phyloP scores from a whole-genome alignment of 2,888 invertebrate species.

The Cantharis rufa region DNA sequence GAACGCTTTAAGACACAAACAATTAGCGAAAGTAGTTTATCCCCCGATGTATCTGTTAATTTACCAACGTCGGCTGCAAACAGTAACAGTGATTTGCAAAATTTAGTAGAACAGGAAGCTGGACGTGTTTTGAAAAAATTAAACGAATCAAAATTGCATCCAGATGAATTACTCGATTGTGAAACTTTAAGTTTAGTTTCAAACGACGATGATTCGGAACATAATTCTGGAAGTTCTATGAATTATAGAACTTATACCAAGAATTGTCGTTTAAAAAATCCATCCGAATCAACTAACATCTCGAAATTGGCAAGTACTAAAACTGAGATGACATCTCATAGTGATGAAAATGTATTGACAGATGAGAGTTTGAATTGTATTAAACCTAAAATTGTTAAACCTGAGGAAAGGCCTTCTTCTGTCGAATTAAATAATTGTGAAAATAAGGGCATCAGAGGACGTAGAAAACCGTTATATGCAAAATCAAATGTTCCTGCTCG shows the following conservation, averaged over 20 bases:
- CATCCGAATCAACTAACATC: neutral
- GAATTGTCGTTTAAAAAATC: constrained; percentile 50
- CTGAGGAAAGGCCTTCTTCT: constrained; percentile 53
- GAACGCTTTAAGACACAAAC: constrained; percentile 78
- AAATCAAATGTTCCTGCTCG: constrained; percentile 39
- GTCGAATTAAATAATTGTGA: constrained; percentile 34
- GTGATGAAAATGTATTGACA: constrained; percentile 53
- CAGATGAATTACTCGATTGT: constrained; percentile 59
- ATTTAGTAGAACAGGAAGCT: constrained; percentile 61
- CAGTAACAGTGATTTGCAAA: constrained; percentile 37
- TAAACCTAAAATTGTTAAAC: constrained; percentile 67
- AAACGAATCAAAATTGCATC: constrained; percentile 57
- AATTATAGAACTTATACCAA: constrained; percentile 63
- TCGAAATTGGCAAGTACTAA: neutral
- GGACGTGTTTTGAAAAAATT: constrained; percentile 61
- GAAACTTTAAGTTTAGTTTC: constrained; percentile 72
- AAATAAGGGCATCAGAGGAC: constrained; percentile 59
- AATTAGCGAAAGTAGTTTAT: constrained; percentile 60
- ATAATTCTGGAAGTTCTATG: constrained; percentile 62
- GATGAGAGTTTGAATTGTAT: constrained; percentile 39
- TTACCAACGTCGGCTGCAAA: constrained; percentile 36
- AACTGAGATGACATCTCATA: constrained; percentile 36
- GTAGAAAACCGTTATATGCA: constrained; percentile 69
- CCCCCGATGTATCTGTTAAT: constrained; percentile 57
- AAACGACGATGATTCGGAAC: constrained; percentile 73